Percentiles rank a stretch among this genome's conserved stretches.
phyloP scores from a whole-genome alignment of 2,888 invertebrate species.

The Euphydryas editha region DNA sequence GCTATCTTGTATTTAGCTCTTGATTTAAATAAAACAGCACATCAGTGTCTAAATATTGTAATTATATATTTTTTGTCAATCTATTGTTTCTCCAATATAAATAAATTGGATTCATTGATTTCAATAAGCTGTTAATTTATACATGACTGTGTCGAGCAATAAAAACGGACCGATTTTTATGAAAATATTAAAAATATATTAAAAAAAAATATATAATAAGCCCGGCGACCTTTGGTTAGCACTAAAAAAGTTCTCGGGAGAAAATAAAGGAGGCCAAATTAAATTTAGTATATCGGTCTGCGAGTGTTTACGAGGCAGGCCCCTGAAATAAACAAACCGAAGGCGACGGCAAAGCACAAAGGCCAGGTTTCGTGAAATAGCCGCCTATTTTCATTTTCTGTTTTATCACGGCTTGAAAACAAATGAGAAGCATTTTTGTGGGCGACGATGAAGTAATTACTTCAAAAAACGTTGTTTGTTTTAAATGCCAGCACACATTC shows the following conservation, averaged over 20 bases:
- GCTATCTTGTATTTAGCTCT: conserved; percentile 21
- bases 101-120: too few relatives aligned
- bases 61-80: too few relatives aligned
- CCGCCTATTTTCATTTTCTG: conserved; percentile 58
- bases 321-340: conserved; percentile 77
- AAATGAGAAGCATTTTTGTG: conserved; percentile 52
- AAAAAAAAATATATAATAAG: conserved; percentile 38
- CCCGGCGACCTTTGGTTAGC: conserved; percentile 41
- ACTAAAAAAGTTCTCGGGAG: conserved; percentile 58
- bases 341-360: conserved; percentile 66
- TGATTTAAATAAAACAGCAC: conserved; percentile 19
- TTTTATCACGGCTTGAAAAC: conserved; percentile 63
- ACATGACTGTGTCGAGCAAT: too few relatives aligned
- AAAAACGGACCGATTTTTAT: too few relatives aligned
- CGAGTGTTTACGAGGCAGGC: conserved; percentile 76
- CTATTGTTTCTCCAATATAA: background rate
- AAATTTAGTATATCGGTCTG: conserved; percentile 75
- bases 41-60: background rate
- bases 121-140: too few relatives aligned
- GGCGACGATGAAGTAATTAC: conserved; percentile 37
- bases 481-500: conserved; percentile 20
- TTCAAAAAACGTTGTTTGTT: conserved; percentile 26
- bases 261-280: conserved; percentile 72
- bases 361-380: conserved; percentile 68
- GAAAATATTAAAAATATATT: too few relatives aligned